These are phyloP conservation scores for Heteropelma amictum DNA, from an alignment of 2,888 invertebrate species.

Conservation along the genomic window DNA sequence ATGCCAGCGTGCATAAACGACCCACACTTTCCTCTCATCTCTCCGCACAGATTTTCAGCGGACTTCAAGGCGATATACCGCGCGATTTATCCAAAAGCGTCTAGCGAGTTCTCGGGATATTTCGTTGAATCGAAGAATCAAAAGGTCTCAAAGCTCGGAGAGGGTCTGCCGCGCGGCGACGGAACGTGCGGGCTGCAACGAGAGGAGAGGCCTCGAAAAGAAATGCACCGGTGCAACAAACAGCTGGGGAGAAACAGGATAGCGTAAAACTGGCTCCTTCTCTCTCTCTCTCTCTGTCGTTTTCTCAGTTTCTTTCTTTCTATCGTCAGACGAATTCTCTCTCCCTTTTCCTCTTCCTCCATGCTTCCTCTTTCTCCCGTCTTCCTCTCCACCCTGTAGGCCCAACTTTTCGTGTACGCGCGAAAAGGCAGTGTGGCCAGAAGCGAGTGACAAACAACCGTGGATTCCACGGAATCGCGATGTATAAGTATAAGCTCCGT, in stretches of 20 bases:
- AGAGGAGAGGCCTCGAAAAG: conserved; percentile 8
- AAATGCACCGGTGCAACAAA: conserved; percentile 22
- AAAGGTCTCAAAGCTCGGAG: conserved; percentile 38
- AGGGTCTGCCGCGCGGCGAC: background rate
- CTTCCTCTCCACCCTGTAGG: conserved; percentile 22
- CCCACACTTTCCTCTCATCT: conserved; percentile 17
- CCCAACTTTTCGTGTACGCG: conserved; percentile 32
- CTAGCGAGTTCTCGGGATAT: conserved; percentile 36
- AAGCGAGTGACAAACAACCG: conserved; percentile 71
- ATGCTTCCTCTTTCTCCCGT: conserved; percentile 8
- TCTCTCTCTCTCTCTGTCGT: conserved; percentile 17
- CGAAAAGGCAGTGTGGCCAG: conserved; percentile 42
- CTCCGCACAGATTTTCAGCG: conserved; percentile 18
- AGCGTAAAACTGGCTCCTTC: conserved; percentile 3
- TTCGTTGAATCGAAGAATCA: conserved; percentile 45
- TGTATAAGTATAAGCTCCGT: conserved; percentile 54
- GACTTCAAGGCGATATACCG: conserved; percentile 69
- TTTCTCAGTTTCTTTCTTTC: conserved; percentile 13
- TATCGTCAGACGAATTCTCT: conserved; percentile 15
- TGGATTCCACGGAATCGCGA: conserved; percentile 70
- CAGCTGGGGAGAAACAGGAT: conserved; percentile 21
- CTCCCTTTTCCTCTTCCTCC: conserved; percentile 38
- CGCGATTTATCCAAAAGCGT: conserved; percentile 4
- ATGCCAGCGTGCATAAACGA: conserved; percentile 30
- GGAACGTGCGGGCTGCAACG: conserved; percentile 2